These are phyloP conservation scores for Metaphire vulgaris DNA, from an alignment of 1,140 invertebrate species.

Conservation along the genomic window DNA sequence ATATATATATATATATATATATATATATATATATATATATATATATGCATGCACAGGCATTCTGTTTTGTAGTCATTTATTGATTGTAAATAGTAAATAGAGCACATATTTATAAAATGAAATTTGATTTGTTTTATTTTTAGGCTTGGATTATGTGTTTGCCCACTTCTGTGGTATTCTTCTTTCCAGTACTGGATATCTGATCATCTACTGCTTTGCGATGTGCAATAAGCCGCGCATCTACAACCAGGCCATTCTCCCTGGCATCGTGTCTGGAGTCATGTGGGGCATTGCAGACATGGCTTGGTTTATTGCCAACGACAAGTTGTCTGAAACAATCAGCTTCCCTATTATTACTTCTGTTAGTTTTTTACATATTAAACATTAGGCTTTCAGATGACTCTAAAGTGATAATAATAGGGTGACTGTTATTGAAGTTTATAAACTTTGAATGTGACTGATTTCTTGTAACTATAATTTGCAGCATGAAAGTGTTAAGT, in stretches of 20 bases:
- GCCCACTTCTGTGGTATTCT: slow-evolving; percentile 53
- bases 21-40: no score
- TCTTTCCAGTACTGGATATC: slow-evolving; percentile 47
- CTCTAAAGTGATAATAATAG: not conserved
- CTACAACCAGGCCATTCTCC: slow-evolving; percentile 49
- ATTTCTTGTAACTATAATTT: slow-evolving; percentile 1
- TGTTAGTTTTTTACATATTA: slow-evolving; percentile 24
- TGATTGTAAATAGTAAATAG: no score
- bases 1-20: no score
- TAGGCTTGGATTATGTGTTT: slow-evolving; percentile 54
- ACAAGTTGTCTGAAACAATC: slow-evolving; percentile 49
- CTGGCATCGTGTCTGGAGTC: slow-evolving; percentile 50
- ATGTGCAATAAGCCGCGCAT: slow-evolving; percentile 49
- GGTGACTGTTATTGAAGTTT: slow-evolving; percentile 7
- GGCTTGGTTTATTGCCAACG: slow-evolving; percentile 53
- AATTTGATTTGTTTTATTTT: slow-evolving; percentile 31
- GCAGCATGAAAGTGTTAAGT: not conserved
- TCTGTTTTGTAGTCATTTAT: no score
- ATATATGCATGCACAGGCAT: no score
- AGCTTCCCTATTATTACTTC: slow-evolving; percentile 52
- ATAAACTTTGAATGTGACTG: not conserved
- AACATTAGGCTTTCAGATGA: not conserved
- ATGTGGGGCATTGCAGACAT: slow-evolving; percentile 53
- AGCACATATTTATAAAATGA: no score
- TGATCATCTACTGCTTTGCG: slow-evolving; percentile 47